Base-by-base conservation (phyloP, 2,888 invertebrate species). In the Escarpia spicata region DNA sequence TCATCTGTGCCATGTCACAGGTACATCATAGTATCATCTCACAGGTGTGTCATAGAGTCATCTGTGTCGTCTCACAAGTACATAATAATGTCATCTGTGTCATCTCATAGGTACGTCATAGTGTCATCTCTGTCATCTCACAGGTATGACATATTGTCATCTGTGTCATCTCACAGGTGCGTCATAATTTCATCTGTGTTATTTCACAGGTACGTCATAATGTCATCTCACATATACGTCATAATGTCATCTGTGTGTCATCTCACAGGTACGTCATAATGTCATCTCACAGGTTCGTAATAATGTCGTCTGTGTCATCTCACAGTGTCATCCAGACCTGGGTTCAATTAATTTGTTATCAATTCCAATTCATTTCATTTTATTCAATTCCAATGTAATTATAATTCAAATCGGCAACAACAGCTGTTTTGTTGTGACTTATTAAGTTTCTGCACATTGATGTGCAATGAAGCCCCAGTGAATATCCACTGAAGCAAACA, bases 61-160 rank as follows among this genome's bases (percentile, higher is more conserved):
- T 52, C 37, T 37, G 37, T 37, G 37, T 37, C 37, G 37, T 37
- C 37, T 37, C 37, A 37, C 37, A 37, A 37, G 37, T 37, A 37
- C 37, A 37, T 37, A 9, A 9, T 52, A 4, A 15, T 52, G 52
- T 52, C 2, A 52, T 9, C 52, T 52, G 10, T 52, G 10, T 52
- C 52, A 75, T 75, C 19, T 75, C 75, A 75, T 26, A 75, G 75
- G 75, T 75, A 75, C 3, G 26, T 75, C 75, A 26, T 75, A 19
- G 37, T 91, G 44, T 91, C 43, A 43, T 91, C 52, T 98, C 98
- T 2, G 98, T 98, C 75, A 75, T n/a, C 19, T 44, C 15, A 92
- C 52, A 92, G 92, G 92, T 43, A 91, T 6, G 19, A 31, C 43
- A 75, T 75, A 26, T 3, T 26, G 75, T 75, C 75, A 75, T 75